A percentile compares a stretch with the other conserved stretches of the same genome.
These are phyloP conservation scores for Caranx melampygus DNA, from an alignment of 2,113 vertebrate genomes.

Conservation along the genomic window DNA sequence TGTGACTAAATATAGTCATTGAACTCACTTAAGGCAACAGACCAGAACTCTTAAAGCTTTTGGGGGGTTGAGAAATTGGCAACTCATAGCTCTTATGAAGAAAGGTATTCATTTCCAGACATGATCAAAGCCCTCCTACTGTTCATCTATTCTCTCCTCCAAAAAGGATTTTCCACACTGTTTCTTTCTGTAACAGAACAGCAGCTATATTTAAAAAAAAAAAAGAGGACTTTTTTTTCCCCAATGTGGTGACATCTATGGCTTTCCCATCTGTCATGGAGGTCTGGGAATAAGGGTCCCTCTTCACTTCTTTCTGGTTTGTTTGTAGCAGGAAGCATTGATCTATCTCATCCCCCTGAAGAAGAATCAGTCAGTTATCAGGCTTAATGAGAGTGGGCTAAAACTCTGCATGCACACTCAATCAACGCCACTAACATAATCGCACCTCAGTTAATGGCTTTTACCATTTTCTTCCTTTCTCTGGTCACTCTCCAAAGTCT, in stretches of 20 bases:
- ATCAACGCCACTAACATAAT: slow-evolving; percentile 57
- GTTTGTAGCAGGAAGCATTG: slow-evolving; percentile 57
- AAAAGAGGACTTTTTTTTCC: slow-evolving; percentile 7
- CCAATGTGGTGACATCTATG: slow-evolving; percentile 27
- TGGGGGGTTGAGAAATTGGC: slow-evolving; percentile 11
- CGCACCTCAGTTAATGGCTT: slow-evolving; percentile 54
- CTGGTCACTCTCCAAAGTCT: not conserved
- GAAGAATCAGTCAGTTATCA: slow-evolving; percentile 44
- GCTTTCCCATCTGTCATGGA: slow-evolving; percentile 51
- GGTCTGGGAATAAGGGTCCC: slow-evolving; percentile 46
- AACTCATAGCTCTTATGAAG: slow-evolving; percentile 11
- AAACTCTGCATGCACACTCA: slow-evolving; percentile 61
- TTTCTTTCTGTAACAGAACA: slow-evolving; percentile 22
- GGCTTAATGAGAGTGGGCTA: slow-evolving; percentile 65
- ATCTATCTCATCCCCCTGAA: slow-evolving; percentile 49
- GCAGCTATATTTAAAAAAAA: slow-evolving; percentile 15
- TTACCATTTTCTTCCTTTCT: slow-evolving; percentile 30
- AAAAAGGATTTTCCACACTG: slow-evolving; percentile 41
- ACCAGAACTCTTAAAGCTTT: slow-evolving; percentile 18
- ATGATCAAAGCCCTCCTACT: slow-evolving; percentile 50
- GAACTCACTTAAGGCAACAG: slow-evolving; percentile 25
- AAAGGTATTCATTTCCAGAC: slow-evolving; percentile 29
- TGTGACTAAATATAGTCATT: slow-evolving; percentile 31
- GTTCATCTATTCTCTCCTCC: slow-evolving; percentile 46
- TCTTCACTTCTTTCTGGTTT: slow-evolving; percentile 27